Evolutionary conservation across 1,140 invertebrate species (phyloP).

Genomic region (Coboldia fuscipes): DNA sequence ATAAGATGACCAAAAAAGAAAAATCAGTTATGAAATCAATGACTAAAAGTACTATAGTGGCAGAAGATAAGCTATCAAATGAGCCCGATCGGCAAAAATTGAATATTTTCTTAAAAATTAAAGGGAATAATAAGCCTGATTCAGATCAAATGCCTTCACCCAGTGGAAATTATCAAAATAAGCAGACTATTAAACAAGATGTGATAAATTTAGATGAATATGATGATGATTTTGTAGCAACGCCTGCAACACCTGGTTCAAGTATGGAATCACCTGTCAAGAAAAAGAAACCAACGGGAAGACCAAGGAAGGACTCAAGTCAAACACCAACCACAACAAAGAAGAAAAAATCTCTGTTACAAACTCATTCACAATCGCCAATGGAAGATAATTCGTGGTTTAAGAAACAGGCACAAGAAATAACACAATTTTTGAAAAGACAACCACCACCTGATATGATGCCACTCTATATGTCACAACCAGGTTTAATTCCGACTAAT

Average conservation of each 20-base stretch:
- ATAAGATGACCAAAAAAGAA: no score
- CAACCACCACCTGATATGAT: neutral
- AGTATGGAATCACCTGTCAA: no score
- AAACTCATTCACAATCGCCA: neutral
- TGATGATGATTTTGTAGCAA: no score
- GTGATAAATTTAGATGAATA: no score
- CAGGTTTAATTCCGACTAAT: neutral
- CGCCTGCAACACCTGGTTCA: no score
- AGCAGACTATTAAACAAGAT: no score
- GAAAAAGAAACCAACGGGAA: no score
- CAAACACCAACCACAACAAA: neutral
- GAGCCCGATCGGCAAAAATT: slow-evolving; percentile 64
- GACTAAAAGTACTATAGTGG: neutral
- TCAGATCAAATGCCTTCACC: no score
- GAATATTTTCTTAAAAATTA: slow-evolving; percentile 71
- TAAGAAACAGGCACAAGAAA: neutral
- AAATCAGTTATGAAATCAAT: no score
- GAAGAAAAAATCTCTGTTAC: neutral
- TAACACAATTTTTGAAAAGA: neutral
- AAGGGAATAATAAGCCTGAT: no score
- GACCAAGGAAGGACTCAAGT: no score
- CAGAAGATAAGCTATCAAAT: slow-evolving; percentile 29
- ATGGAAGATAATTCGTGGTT: neutral
- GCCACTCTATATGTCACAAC: neutral
- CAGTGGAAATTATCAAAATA: no score